phyloP scores from a whole-genome alignment of 2,888 invertebrate species.

The Agrilus cyanescens region DNA sequence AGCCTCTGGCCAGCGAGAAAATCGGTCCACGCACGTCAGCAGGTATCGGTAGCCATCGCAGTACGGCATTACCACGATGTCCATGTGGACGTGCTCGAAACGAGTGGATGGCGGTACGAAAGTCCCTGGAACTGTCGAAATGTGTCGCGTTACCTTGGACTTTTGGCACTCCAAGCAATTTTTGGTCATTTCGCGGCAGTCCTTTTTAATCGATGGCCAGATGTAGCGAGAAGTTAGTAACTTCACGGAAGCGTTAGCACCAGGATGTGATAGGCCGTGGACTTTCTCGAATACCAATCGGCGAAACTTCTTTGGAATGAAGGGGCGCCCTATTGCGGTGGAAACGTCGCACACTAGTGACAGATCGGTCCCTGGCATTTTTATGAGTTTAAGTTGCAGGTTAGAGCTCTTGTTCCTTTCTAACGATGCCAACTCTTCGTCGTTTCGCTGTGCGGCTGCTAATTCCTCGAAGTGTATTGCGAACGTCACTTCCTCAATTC shows the following conservation, averaged over 20 bases:
- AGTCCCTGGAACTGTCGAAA: conserved; percentile 15
- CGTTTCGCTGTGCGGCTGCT: no score
- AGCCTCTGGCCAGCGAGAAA: conserved; percentile 20
- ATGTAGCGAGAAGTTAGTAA: conserved; percentile 16
- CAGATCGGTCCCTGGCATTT: no score
- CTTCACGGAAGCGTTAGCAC: conserved; percentile 9
- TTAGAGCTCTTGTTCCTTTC: no score
- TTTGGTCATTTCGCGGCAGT: conserved; percentile 14
- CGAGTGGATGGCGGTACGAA: conserved; percentile 22
- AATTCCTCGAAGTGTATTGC: no score
- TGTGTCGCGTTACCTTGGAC: conserved; percentile 16
- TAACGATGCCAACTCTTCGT: no score
- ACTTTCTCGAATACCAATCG: conserved; percentile 4
- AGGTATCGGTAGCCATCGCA: conserved; percentile 17
- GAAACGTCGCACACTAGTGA: no score
- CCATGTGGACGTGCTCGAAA: no score
- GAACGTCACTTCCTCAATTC: no score
- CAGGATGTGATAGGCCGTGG: conserved; percentile 15
- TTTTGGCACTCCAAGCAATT: conserved; percentile 17
- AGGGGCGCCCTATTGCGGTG: no score
- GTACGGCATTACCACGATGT: conserved; percentile 17
- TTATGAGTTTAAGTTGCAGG: no score
- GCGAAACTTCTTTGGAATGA: no score
- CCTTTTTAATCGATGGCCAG: no score
- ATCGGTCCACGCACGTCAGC: conserved; percentile 21